Conservation (phyloP, 2,888 invertebrate genomes). For the Galerucella pusilla region DNA sequence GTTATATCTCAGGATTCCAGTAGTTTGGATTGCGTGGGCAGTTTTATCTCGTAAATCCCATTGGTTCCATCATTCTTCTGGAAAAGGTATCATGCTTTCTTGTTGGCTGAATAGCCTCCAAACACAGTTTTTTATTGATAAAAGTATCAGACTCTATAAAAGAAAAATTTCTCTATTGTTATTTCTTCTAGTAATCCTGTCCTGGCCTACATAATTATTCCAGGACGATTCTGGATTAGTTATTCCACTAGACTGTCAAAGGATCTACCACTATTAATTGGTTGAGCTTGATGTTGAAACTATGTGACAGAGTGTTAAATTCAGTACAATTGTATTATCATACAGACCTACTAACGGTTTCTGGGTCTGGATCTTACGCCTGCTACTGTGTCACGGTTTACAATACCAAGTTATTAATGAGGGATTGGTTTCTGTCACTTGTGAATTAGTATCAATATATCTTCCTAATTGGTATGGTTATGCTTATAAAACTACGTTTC, state of each 20-base stretch:
- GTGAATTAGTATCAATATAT: background rate
- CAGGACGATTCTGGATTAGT: background rate
- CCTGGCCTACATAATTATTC: background rate
- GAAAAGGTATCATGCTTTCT: no score
- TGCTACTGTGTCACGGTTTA: background rate
- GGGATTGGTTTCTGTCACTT: background rate
- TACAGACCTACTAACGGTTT: slow-evolving; percentile 16
- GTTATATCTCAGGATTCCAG: no score
- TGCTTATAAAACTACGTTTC: background rate
- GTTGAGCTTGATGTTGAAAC: slow-evolving; percentile 36
- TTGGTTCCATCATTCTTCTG: no score
- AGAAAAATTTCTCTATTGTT: background rate
- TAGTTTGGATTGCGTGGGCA: no score
- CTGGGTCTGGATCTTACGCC: background rate
- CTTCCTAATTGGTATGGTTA: background rate
- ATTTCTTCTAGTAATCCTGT: background rate
- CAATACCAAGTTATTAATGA: background rate
- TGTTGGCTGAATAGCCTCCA: no score
- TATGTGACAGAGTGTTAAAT: slow-evolving; percentile 46
- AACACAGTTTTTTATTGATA: no score
- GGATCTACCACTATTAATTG: slow-evolving; percentile 45
- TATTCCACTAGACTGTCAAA: slow-evolving; percentile 29
- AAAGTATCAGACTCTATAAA: no score
- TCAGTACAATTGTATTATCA: slow-evolving; percentile 40
- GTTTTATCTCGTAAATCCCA: no score